These are phyloP conservation scores for Burhinus bistriatus DNA, from an alignment of 2,113 vertebrate species.

Conservation along the genomic window DNA sequence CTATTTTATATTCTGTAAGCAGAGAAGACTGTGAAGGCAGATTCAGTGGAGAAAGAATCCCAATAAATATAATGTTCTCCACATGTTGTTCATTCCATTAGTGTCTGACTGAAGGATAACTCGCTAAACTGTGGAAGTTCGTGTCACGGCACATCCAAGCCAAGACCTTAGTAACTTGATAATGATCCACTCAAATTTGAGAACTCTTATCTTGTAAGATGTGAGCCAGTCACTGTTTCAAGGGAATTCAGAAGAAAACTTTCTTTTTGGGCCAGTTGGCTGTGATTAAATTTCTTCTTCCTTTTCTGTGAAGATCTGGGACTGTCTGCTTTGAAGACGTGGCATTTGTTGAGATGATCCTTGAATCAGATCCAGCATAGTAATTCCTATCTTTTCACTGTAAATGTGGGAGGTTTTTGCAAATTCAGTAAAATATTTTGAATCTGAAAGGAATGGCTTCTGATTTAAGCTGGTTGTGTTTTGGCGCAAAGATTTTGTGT, in stretches of 20 bases:
- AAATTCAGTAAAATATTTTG: not conserved
- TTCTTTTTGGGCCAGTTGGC: not conserved
- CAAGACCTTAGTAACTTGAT: conserved; percentile 16
- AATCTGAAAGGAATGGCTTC: not conserved
- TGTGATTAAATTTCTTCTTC: not conserved
- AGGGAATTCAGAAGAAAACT: not conserved
- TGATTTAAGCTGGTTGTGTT: not conserved
- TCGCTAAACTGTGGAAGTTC: not conserved
- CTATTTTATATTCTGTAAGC: not conserved
- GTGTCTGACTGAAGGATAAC: not conserved
- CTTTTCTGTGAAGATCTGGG: not conserved
- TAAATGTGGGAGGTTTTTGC: not conserved
- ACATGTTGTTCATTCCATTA: conserved; percentile 28
- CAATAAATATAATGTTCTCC: conserved; percentile 16
- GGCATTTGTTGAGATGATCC: not conserved
- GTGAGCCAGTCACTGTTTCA: not conserved
- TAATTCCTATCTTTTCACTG: not conserved
- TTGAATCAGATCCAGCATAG: not conserved
- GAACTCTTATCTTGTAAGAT: not conserved
- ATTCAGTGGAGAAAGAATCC: not conserved
- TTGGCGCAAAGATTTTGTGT: not conserved
- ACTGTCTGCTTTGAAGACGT: not conserved
- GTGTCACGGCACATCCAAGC: not conserved
- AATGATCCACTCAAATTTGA: not conserved
- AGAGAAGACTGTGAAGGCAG: not conserved